phyloP scores from a whole-genome alignment of 1,140 invertebrate genomes.

The Calephelis nemesis region DNA sequence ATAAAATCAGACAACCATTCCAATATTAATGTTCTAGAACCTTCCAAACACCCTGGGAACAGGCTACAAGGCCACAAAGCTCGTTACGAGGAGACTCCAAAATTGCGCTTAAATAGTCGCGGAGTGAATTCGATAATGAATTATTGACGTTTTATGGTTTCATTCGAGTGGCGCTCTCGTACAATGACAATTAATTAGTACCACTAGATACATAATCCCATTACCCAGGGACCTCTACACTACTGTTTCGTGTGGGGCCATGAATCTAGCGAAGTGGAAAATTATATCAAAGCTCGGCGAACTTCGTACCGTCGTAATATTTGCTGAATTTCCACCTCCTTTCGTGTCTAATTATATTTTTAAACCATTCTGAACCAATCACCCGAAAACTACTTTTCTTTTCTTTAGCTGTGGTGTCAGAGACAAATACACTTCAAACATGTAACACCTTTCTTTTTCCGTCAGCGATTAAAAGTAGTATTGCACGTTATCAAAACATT shows the following conservation, averaged over 20 bases:
- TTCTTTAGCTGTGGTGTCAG: no score
- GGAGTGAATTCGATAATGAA: slow-evolving; percentile 33
- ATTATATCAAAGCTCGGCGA: background rate
- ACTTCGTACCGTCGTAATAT: no score
- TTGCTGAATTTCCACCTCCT: no score
- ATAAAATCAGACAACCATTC: background rate
- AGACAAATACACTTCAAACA: no score
- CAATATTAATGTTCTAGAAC: background rate
- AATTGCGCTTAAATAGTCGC: slow-evolving; percentile 14
- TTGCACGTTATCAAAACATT: no score
- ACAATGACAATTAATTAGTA: slow-evolving; percentile 43
- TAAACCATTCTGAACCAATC: no score
- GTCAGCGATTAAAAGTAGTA: no score
- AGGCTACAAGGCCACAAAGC: slow-evolving; percentile 1
- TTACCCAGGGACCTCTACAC: slow-evolving; percentile 33
- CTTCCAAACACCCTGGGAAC: slow-evolving; percentile 1
- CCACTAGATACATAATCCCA: slow-evolving; percentile 40
- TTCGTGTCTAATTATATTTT: no score
- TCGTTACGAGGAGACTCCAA: background rate
- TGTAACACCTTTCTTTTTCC: no score
- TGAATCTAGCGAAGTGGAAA: slow-evolving; percentile 17
- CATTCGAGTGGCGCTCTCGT: slow-evolving; percentile 19
- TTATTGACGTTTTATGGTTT: slow-evolving; percentile 40
- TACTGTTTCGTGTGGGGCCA: slow-evolving; percentile 14
- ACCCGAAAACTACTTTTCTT: no score